A percentile compares a stretch with the other conserved stretches of the same genome.
Conservation (phyloP, 2,797 vertebrate species). For the Muscicapa comitata region DNA sequence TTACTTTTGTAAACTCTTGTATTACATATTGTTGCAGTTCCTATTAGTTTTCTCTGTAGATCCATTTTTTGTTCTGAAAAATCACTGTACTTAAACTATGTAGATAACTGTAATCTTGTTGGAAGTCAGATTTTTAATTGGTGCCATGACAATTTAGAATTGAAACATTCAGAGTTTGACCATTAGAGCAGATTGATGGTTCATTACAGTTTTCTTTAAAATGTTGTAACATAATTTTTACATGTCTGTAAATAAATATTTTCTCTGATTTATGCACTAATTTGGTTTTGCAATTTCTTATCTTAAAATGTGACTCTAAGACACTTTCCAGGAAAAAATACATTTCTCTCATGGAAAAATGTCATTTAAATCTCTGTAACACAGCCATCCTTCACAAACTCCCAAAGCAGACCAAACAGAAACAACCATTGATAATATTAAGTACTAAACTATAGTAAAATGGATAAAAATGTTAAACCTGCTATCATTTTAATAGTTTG, state of each 20-base stretch:
- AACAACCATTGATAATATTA: neutral
- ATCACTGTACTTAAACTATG: neutral
- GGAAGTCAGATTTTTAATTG: slow-evolving; percentile 39
- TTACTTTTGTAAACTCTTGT: slow-evolving; percentile 60
- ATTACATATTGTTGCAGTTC: neutral
- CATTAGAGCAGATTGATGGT: slow-evolving; percentile 24
- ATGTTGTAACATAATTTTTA: slow-evolving; percentile 76
- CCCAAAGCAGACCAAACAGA: neutral
- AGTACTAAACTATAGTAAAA: neutral
- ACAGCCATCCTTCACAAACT: neutral
- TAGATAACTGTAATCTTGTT: slow-evolving; percentile 27
- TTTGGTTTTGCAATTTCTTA: slow-evolving; percentile 8
- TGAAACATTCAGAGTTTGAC: neutral
- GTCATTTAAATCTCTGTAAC: neutral
- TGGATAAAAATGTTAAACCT: neutral
- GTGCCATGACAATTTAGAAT: neutral
- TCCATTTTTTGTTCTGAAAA: slow-evolving; percentile 14
- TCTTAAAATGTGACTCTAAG: neutral
- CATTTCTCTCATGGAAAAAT: neutral
- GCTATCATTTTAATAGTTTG: neutral
- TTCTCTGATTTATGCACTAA: slow-evolving; percentile 71
- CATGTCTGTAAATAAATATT: slow-evolving; percentile 79
- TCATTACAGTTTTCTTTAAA: slow-evolving; percentile 60
- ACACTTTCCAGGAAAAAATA: neutral
- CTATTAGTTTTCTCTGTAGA: neutral